Base-by-base conservation (phyloP, 2,113 vertebrate species). In the Martes martes region DNA sequence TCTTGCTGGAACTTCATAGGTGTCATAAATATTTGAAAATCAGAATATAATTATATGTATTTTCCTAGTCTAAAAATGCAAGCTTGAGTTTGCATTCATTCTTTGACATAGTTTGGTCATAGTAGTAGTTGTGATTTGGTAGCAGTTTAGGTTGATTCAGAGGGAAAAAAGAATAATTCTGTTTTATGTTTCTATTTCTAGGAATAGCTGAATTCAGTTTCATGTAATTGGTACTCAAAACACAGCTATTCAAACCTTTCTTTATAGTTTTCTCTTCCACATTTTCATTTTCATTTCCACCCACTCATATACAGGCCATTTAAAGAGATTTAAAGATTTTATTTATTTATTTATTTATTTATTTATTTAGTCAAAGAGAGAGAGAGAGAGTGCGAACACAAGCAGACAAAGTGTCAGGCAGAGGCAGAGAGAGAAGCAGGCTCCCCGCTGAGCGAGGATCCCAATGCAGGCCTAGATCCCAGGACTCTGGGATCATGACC, bases 181-280 rank as follows among this genome's bases (percentile, higher is more conserved):
- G 31, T 91, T 97, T 96, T 89, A 94, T 85, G n/a, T 67, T 96
- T 95, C 97, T 76, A 94, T 96, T 96, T 95, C 89, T 73, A 87
- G 67, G 50, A 96, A 91, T 91, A 93, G 67, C 61, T 94, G 39
- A 89, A 88, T 97, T 93, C 42, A 89, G 31, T 86, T 95, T 96
- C 55, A 87, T 90, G 23, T 80, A 92, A 94, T 87, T 89, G 74
- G 21, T 87, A 90, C 57, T 97, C 74, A 97, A 76, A 95, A 63
- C 21, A 96, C 13, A 95, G 83, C 84, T 97, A 96, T 84, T 61
- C 31, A 94, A 90, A 26, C 23, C 15, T 97, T 94, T 97, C 65
- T 80, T 97, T 92, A 83, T 94, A 63, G 21, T 39, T 96, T 86
- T 67, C 19, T 95, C 73, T 93, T 96, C 39, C 59, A 82, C 0